Percentiles rank a stretch among this genome's conserved stretches.
These are phyloP conservation scores for Trichopria drosophilae DNA, from an alignment of 2,888 invertebrate genomes.

Conservation along the genomic window DNA sequence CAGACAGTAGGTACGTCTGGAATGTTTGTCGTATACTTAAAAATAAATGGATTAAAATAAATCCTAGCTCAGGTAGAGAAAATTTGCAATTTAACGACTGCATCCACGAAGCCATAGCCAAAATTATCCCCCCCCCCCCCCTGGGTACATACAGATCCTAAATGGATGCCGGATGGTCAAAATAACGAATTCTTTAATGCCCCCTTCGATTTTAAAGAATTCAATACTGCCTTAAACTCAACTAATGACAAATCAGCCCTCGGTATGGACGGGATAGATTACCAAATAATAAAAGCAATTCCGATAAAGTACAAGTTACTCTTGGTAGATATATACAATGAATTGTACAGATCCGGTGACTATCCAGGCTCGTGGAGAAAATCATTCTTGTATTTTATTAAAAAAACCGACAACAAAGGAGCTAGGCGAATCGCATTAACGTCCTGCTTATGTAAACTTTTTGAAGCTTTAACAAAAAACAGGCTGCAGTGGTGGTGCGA, in stretches of 20 bases:
- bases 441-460: conserved; percentile 10
- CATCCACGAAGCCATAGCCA: neutral
- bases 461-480: conserved; percentile 9
- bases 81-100: neutral
- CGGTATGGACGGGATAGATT: conserved; percentile 13
- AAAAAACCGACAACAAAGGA: neutral
- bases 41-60: conserved; percentile 10
- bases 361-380: conserved; percentile 5
- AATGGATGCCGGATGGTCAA: neutral
- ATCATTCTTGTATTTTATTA: conserved; percentile 1
- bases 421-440: conserved; percentile 5
- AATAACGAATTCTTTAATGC: neutral
- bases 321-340: conserved; percentile 11
- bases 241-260: neutral
- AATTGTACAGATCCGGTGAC: neutral
- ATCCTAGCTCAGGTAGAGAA: neutral
- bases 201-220: conserved; percentile 9
- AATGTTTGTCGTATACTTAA: conserved; percentile 2
- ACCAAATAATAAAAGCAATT: neutral
- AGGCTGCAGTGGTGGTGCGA: conserved; percentile 12
- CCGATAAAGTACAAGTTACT: conserved; percentile 1
- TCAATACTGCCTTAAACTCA: conserved; percentile 1
- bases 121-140: neutral
- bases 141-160: neutral
- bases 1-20: conserved; percentile 10